Evolutionary conservation across 2,113 vertebrate genomes (phyloP), one percentile per base, ranked within the genome.

Genomic region (Gallinago undulata): DNA sequence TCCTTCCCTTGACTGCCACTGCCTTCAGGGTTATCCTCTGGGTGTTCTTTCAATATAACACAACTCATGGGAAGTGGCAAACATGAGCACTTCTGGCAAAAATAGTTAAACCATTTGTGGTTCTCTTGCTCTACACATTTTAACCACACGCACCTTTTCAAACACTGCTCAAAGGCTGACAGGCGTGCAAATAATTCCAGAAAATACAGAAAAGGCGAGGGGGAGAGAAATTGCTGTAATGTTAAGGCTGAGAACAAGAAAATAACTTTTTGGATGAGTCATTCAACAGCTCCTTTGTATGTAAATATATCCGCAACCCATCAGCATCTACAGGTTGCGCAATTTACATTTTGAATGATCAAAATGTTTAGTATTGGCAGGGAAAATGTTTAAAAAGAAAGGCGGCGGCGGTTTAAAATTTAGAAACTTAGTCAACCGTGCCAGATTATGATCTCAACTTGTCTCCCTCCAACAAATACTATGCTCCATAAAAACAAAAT

Each of bases 341-440:
- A 95, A 97, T 98, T 97, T 97, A 96, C 95, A 97, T 98, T 98
- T 94, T 94, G 95, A 97, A 98, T 95, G 94, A 97, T 96, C 96
- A 95, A 89, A 94, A 91, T 72, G 96, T 93, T 97, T 97, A 96
- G 92, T 91, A 78, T 90, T 77, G 79, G 96, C 97, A 97, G 73
- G 76, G 95, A 96, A 98, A 96, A 97, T 97, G 87, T 95, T 95
- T 96, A 74, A 97, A 97, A 94, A 97, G 45, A 73, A 82, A 94
- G 95, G 94, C 85, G 90, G 91, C 28, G 37, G 87, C 4, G 83
- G 87, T 96, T 96, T 96, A 94, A 85, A 97, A 95, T 95, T 89
- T 90, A 94, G 97, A 94, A 96, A 95, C 47, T 88, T 95, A 85
- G 95, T 93, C 94, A 85, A 53, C 59, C 6, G 4, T 96, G 96